These are phyloP conservation scores for Symphodus melops DNA, from an alignment of 2,113 vertebrate genomes.

Conservation along the genomic window DNA sequence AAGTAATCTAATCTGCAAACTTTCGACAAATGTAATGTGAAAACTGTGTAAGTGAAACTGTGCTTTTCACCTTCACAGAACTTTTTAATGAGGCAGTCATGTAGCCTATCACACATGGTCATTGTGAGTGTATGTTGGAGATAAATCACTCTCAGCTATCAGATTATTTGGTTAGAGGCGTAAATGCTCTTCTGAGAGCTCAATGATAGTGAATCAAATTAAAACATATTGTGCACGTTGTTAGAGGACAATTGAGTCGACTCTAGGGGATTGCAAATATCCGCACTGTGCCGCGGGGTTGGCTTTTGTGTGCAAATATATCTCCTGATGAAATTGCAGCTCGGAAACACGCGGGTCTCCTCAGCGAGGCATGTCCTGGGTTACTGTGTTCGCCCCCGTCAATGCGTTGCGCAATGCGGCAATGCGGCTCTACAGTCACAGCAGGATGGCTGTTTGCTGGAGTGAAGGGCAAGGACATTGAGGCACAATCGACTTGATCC, in stretches of 20 bases:
- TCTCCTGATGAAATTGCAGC: conserved; percentile 50
- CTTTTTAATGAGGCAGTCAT: background rate
- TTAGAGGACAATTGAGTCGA: conserved; percentile 16
- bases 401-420: conserved; percentile 81
- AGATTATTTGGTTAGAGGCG: conserved; percentile 2
- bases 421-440: conserved; percentile 74
- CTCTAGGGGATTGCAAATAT: conserved; percentile 24
- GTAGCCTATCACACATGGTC: background rate
- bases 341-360: conserved; percentile 61
- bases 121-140: background rate
- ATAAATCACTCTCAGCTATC: background rate
- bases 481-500: conserved; percentile 23
- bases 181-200: background rate
- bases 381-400: conserved; percentile 68
- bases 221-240: conserved; percentile 2
- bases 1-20: background rate
- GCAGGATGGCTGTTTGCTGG: conserved; percentile 49
- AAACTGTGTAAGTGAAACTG: background rate
- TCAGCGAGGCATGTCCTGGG: conserved; percentile 63
- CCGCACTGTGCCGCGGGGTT: conserved; percentile 4
- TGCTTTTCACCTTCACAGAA: background rate
- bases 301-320: conserved; percentile 37
- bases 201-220: background rate
- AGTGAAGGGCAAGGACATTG: conserved; percentile 66
- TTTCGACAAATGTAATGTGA: conserved; percentile 2